Conservation (phyloP, 2,888 invertebrate species). For the Ophonus ardosiacus region DNA sequence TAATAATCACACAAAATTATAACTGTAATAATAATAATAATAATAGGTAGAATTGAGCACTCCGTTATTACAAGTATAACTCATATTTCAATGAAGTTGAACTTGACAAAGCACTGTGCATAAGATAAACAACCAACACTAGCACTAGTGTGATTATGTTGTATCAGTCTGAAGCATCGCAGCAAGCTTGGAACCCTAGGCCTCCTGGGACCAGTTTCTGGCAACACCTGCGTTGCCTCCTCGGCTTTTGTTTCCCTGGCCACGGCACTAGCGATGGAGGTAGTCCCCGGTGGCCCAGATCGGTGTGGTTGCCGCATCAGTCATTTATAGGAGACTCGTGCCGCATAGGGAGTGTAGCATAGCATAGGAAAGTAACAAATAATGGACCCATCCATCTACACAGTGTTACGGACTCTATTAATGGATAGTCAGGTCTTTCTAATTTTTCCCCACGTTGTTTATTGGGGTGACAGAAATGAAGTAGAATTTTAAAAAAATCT, state of each 20-base stretch:
- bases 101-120: neutral
- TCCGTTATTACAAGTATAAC: neutral
- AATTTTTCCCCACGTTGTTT: neutral
- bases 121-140: neutral
- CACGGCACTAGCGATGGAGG: neutral
- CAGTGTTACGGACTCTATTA: neutral
- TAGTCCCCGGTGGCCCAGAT: constrained; percentile 13
- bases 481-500: neutral
- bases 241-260: constrained; percentile 10
- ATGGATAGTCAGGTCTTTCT: neutral
- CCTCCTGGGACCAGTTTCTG: constrained; percentile 15
- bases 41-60: neutral
- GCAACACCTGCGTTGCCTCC: constrained; percentile 29
- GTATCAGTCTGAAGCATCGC: neutral
- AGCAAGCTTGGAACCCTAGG: neutral
- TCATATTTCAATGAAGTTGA: neutral
- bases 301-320: neutral
- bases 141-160: neutral
- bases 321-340: neutral
- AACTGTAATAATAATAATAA: no score
- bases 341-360: neutral
- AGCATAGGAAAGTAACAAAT: neutral
- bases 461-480: neutral
- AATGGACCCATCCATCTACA: neutral
- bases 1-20: no score